These are phyloP conservation scores for Colaptes auratus DNA, from an alignment of 2,113 vertebrate genomes.

Conservation along the genomic window DNA sequence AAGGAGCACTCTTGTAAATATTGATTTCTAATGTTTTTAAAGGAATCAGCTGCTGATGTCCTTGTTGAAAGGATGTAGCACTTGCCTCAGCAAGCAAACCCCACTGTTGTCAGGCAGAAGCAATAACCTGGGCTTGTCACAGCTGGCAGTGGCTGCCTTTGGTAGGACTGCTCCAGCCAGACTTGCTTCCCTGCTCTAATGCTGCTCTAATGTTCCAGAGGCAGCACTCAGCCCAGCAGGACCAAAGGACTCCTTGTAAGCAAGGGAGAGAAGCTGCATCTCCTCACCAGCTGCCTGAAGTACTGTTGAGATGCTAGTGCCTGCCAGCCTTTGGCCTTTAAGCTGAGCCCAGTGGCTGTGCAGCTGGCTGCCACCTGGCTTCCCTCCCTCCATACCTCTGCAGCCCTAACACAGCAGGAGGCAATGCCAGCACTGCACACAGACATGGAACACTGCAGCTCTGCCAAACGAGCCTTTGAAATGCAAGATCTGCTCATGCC, in stretches of 20 bases:
- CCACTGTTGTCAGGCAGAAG: not conserved
- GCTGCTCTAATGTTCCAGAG: not conserved
- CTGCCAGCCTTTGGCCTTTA: not conserved
- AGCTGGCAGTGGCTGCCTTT: not conserved
- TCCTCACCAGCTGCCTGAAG: not conserved
- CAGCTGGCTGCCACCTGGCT: not conserved
- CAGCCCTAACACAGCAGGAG: not conserved
- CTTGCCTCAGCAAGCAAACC: not conserved
- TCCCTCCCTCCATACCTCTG: not conserved
- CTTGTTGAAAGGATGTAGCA: not conserved
- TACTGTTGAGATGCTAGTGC: not conserved
- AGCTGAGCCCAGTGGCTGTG: not conserved
- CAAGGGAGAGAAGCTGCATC: not conserved
- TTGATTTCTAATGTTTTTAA: not conserved
- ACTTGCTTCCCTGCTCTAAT: not conserved
- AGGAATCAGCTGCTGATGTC: not conserved
- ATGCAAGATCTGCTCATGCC: not conserved
- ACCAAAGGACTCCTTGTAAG: not conserved
- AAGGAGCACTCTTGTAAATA: not conserved
- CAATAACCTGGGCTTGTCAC: not conserved
- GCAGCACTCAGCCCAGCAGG: not conserved
- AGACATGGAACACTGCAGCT: not conserved
- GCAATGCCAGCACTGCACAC: not conserved
- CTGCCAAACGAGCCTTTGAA: not conserved
- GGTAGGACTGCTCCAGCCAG: not conserved